Evolutionary conservation across 2,888 invertebrate species (phyloP), one percentile per base, ranked within the genome.

Genomic region (Gastracanthus pulcherrimus): DNA sequence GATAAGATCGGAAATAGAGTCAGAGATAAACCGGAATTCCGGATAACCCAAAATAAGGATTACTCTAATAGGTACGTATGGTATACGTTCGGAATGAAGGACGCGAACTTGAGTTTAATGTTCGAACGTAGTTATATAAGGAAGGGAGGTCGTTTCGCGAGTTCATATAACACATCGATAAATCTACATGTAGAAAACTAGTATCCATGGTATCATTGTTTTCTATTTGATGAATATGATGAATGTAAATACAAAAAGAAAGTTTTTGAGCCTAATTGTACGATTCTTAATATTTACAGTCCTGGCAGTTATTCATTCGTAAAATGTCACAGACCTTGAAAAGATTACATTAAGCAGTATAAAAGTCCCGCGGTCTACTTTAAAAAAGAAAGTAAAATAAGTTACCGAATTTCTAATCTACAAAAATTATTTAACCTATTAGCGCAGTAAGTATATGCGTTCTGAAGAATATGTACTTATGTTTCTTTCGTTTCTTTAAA

Each of bases 71-170:
- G 31, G 31, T 3, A 7, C 16, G 34, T 29, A 26, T 34, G 6
- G 13, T n/a, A n/a, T 19, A 34, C 23, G 41, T 0, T 11, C 41
- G 4, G 26, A 26, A n/a, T 26, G 55, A 71, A 71, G 71, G 55
- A 26, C 71, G 38, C n/a, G 36, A 58, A 71, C 71, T 71, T 71
- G 71, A 71, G 34, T 38, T 71, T 71, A 71, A 71, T 36, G 71
- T 13, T 13, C 36, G 45, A 7, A 19, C 41, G 9, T 36, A 41
- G 5, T 13, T 48, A 48, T 45, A 60, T 51, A 13, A 19, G 13
- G n/a, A n/a, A n/a, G n/a, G n/a, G n/a, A n/a, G n/a, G n/a, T n/a
- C n/a, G n/a, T n/a, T n/a, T n/a, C n/a, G n/a, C n/a, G n/a, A n/a
- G n/a, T n/a, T n/a, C n/a, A n/a, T n/a, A n/a, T n/a, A n/a, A n/a